Evolutionary conservation across 2,888 invertebrate species (phyloP).

Genomic region (Tanytarsus gracilentus): DNA sequence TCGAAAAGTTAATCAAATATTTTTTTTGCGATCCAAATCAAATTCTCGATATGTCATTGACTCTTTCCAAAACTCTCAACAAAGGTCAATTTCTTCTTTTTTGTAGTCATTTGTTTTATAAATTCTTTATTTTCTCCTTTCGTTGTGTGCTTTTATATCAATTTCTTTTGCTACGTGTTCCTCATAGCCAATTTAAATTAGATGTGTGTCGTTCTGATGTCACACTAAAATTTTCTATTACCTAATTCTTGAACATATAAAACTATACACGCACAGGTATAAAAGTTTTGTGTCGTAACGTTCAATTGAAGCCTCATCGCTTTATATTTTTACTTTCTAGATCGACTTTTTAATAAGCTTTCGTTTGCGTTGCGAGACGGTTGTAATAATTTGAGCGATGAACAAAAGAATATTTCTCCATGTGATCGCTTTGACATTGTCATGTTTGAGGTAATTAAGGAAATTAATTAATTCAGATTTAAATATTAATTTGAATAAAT

Average conservation of each 20-base stretch:
- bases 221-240: not conserved
- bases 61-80: too few relatives aligned
- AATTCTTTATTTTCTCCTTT: too few relatives aligned
- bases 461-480: not conserved
- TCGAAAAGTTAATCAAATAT: too few relatives aligned
- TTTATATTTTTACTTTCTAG: slow-evolving; percentile 23
- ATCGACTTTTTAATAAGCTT: slow-evolving; percentile 23
- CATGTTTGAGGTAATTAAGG: slow-evolving; percentile 1
- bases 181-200: not conserved
- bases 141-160: not conserved
- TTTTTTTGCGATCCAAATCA: too few relatives aligned
- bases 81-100: too few relatives aligned
- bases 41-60: too few relatives aligned
- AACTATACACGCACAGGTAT: not conserved
- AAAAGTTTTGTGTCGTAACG: not conserved
- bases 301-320: not conserved
- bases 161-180: not conserved
- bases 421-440: slow-evolving; percentile 8
- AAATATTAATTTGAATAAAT: not conserved
- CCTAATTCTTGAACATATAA: not conserved
- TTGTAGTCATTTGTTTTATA: too few relatives aligned
- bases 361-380: slow-evolving; percentile 16
- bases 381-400: not conserved
- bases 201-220: not conserved
- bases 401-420: not conserved